phyloP scores from a whole-genome alignment of 1,140 invertebrate species.

The Melipona quadrifasciata region DNA sequence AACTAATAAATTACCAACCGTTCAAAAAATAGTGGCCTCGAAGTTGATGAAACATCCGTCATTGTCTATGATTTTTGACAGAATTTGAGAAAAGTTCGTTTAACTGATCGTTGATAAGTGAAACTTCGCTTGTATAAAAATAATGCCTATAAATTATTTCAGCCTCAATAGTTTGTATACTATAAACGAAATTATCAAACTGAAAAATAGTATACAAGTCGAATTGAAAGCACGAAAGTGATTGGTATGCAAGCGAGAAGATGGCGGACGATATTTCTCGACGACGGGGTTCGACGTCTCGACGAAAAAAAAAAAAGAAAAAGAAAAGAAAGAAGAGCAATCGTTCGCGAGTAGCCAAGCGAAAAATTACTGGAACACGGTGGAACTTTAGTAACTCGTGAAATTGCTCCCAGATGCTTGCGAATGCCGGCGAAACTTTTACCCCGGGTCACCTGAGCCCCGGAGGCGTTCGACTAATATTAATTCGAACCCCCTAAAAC shows the following conservation, averaged over 20 bases:
- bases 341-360: conserved; percentile 48
- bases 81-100: too few relatives aligned
- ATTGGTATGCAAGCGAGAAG: background rate
- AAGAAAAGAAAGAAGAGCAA: background rate
- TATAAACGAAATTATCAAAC: too few relatives aligned
- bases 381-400: conserved; percentile 62
- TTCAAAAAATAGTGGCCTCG: background rate
- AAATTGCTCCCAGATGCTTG: conserved; percentile 69
- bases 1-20: background rate
- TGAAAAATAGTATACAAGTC: background rate
- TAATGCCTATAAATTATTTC: too few relatives aligned
- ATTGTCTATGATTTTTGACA: too few relatives aligned
- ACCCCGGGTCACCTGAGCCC: conserved; percentile 60
- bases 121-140: too few relatives aligned
- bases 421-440: conserved; percentile 57
- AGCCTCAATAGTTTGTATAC: too few relatives aligned
- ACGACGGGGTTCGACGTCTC: conserved; percentile 3
- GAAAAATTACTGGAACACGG: conserved; percentile 49
- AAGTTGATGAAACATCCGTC: too few relatives aligned
- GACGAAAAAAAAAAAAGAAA: background rate
- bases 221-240: background rate
- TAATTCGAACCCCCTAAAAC: conserved; percentile 35
- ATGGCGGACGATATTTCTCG: conserved; percentile 23
- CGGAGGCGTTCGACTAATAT: conserved; percentile 11
- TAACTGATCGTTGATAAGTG: too few relatives aligned